Percentiles rank a stretch among this genome's conserved stretches.
Evolutionary conservation across 2,888 invertebrate genomes (phyloP).

Genomic region (Synanthedon tipuliformis): DNA sequence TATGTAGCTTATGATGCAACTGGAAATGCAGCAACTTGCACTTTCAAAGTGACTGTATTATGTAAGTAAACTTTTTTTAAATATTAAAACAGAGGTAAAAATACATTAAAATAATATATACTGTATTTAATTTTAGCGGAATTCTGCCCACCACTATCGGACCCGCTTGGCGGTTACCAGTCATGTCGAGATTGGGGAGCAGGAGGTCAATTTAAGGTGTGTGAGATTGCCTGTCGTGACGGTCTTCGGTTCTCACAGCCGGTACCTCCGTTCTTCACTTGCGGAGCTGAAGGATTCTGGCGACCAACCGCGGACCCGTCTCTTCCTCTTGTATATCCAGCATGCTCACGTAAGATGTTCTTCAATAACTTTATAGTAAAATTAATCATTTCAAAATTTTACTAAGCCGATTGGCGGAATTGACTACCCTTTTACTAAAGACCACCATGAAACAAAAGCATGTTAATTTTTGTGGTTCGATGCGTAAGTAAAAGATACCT

Average conservation of each 20-base stretch:
- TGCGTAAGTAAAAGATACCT: too few species aligned
- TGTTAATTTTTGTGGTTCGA: too few species aligned
- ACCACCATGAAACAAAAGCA: too few species aligned
- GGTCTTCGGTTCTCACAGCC: constrained; percentile 92
- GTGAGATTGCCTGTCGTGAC: constrained; percentile 88
- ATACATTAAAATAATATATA: background rate
- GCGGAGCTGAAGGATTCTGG: constrained; percentile 99
- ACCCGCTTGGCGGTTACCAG: constrained; percentile 92
- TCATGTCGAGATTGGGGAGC: constrained; percentile 97
- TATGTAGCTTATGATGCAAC: constrained; percentile 94
- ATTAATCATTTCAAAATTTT: background rate
- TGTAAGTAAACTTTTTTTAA: constrained; percentile 68
- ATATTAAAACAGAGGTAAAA: background rate
- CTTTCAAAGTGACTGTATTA: constrained; percentile 90
- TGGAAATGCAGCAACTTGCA: constrained; percentile 91
- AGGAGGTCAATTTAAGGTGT: constrained; percentile 94
- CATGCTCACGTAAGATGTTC: constrained; percentile 81
- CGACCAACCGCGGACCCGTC: constrained; percentile 85
- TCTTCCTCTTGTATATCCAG: constrained; percentile 87
- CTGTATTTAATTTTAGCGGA: constrained; percentile 72
- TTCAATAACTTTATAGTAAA: constrained; percentile 6
- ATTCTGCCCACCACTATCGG: constrained; percentile 89
- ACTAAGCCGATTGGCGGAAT: too few species aligned
- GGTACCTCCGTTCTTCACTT: constrained; percentile 97
- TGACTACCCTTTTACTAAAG: too few species aligned